Conservation (phyloP, 2,113 vertebrate species). For the Peucedramus taeniatus region DNA sequence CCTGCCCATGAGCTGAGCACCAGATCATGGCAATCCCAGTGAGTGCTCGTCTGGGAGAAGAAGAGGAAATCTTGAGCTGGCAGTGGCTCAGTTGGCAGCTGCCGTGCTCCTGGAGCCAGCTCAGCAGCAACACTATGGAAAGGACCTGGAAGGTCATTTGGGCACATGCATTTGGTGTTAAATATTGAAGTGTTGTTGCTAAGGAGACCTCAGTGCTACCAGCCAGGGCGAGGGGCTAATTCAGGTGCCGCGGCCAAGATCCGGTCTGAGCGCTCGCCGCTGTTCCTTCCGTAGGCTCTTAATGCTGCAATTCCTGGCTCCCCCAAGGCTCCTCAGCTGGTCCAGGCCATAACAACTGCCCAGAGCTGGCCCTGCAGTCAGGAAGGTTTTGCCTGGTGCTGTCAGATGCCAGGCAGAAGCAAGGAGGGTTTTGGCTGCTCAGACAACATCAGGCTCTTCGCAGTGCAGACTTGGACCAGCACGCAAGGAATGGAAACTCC, state of each 20-base stretch:
- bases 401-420: not conserved
- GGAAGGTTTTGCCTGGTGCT: not conserved
- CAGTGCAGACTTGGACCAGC: not conserved
- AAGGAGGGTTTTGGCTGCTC: not conserved
- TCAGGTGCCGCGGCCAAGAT: not conserved
- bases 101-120: not conserved
- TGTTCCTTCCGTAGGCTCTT: not conserved
- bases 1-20: not conserved
- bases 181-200: slow-evolving; percentile 39
- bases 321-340: accelerated
- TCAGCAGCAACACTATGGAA: not conserved
- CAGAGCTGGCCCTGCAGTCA: not conserved
- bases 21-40: not conserved
- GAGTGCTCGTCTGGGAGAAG: not conserved
- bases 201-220: not conserved
- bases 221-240: not conserved
- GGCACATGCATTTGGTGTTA: not conserved
- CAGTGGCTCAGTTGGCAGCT: not conserved
- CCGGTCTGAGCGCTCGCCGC: not conserved
- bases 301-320: not conserved
- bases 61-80: not conserved
- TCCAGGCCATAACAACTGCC: not conserved
- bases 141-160: not conserved
- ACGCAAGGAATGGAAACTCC: not conserved
- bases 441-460: not conserved